These are phyloP conservation scores for Sardina pilchardus DNA, from an alignment of 2,113 vertebrate species.

Conservation along the genomic window DNA sequence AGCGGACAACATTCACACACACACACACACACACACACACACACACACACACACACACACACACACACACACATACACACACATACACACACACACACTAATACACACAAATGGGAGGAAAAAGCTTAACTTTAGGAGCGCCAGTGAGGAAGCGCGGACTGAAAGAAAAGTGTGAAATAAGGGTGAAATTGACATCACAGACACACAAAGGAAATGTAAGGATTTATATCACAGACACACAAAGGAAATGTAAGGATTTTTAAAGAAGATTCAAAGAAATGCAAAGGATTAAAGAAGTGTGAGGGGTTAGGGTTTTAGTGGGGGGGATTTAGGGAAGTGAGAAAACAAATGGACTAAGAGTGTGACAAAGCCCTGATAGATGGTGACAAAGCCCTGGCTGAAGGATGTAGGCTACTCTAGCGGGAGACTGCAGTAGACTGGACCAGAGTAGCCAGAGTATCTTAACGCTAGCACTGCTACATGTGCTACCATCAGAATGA, in stretches of 20 bases:
- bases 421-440: background rate
- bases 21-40: too few relatives aligned
- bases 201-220: background rate
- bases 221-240: background rate
- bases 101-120: background rate
- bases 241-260: background rate
- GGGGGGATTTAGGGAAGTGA: background rate
- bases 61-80: too few relatives aligned
- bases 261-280: background rate
- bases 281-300: background rate
- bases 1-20: background rate
- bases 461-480: too few relatives aligned
- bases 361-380: background rate
- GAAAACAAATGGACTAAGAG: background rate
- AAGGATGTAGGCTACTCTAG: background rate
- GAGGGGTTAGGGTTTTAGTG: background rate
- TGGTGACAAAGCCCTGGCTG: too few relatives aligned
- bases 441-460: too few relatives aligned
- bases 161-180: background rate
- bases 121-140: background rate
- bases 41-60: background rate
- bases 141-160: background rate
- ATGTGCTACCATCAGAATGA: too few relatives aligned
- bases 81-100: too few relatives aligned
- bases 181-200: background rate